phyloP scores from a whole-genome alignment of 1,140 invertebrate genomes.

The Scaptomyza hsui region DNA sequence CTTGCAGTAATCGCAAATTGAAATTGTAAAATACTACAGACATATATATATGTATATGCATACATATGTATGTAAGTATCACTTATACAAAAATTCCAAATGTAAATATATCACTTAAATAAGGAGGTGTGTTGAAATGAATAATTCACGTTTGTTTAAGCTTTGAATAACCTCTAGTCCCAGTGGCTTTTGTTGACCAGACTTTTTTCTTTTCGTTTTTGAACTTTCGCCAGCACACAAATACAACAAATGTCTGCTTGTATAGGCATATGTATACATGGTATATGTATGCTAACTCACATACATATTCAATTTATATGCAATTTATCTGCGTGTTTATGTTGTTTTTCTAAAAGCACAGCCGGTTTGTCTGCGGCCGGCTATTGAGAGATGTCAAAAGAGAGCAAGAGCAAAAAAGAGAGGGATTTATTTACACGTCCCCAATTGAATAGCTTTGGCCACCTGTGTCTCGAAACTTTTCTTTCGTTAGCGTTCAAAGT shows the following conservation, averaged over 20 bases:
- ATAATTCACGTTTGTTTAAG: slow-evolving; percentile 56
- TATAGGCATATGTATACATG: neutral
- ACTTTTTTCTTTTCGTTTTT: slow-evolving; percentile 27
- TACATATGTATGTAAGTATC: slow-evolving; percentile 1
- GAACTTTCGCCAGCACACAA: slow-evolving; percentile 64
- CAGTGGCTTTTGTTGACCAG: slow-evolving; percentile 33
- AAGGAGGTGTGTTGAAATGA: slow-evolving; percentile 48
- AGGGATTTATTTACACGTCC: slow-evolving; percentile 31
- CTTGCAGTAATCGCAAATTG: slow-evolving; percentile 42
- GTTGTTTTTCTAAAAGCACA: slow-evolving; percentile 37
- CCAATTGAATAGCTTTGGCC: neutral
- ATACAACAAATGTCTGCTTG: slow-evolving; percentile 9
- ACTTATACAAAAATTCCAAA: slow-evolving; percentile 20
- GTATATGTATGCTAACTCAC: neutral
- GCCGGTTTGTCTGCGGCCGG: slow-evolving; percentile 52
- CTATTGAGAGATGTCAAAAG: slow-evolving; percentile 16
- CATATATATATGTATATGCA: slow-evolving; percentile 11
- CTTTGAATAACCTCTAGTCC: slow-evolving; percentile 40
- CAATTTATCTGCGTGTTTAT: slow-evolving; percentile 60
- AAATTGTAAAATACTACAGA: neutral
- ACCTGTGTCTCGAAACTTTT: slow-evolving; percentile 6
- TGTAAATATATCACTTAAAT: slow-evolving; percentile 9
- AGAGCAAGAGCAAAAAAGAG: slow-evolving; percentile 4
- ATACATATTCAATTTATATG: slow-evolving; percentile 58
- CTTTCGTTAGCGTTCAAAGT: slow-evolving; percentile 56